Percentiles rank a stretch among this genome's conserved stretches.
Evolutionary conservation across 2,888 invertebrate genomes (phyloP).

Genomic region (Drosophila multiciliata): DNA sequence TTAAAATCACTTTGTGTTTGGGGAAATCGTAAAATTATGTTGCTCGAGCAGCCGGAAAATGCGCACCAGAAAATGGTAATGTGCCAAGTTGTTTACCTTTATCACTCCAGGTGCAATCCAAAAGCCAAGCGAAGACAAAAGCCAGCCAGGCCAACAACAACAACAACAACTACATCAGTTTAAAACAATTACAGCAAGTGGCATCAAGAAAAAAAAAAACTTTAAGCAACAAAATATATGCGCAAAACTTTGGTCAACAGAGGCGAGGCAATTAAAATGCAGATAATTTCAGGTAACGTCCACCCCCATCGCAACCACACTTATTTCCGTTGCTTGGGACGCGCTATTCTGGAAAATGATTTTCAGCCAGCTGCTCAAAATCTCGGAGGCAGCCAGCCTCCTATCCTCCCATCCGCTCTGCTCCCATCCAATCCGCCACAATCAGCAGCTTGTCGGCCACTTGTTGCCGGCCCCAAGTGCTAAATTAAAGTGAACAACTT

Average conservation of each 20-base stretch:
- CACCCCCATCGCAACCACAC: not conserved
- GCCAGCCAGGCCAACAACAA: constrained; percentile 18
- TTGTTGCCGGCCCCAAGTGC: constrained; percentile 12
- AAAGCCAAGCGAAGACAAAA: constrained; percentile 32
- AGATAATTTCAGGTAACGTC: constrained; percentile 18
- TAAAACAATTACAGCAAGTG: constrained; percentile 10
- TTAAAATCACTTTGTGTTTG: constrained; percentile 77
- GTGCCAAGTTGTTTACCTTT: constrained; percentile 17
- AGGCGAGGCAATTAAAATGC: constrained; percentile 43
- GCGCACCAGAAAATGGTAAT: constrained; percentile 34
- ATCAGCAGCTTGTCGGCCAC: constrained; percentile 11
- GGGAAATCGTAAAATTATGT: constrained; percentile 75
- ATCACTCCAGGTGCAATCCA: constrained; percentile 51
- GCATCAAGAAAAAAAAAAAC: not conserved
- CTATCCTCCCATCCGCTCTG: constrained; percentile 11
- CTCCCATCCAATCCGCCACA: not conserved
- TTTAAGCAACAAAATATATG: constrained; percentile 9
- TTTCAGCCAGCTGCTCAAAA: constrained; percentile 36
- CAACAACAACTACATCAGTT: not conserved
- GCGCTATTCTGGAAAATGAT: constrained; percentile 66
- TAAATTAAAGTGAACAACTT: not conserved
- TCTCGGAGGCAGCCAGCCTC: constrained; percentile 1
- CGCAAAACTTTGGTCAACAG: constrained; percentile 43
- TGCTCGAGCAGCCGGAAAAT: constrained; percentile 70
- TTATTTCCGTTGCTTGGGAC: constrained; percentile 7